phyloP scores from a whole-genome alignment of 2,797 vertebrate genomes.

The Amazona ochrocephala region DNA sequence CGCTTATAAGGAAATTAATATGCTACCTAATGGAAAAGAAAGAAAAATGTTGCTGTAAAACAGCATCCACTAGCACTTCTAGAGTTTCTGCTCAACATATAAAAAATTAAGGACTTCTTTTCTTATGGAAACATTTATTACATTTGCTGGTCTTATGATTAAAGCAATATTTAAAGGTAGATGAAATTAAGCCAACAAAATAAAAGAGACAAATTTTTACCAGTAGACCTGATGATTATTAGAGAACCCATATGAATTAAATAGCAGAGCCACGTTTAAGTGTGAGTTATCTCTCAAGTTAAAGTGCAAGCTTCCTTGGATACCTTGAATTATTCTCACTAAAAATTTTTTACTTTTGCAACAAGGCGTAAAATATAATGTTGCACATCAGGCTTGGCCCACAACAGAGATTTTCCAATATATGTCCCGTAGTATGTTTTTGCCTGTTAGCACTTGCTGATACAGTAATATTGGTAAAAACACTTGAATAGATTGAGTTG shows the following conservation, averaged over 20 bases:
- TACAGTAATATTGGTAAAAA: neutral
- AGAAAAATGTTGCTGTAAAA: neutral
- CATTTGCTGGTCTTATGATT: neutral
- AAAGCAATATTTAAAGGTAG: neutral
- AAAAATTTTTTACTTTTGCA: neutral
- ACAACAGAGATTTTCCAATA: neutral
- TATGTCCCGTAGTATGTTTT: neutral
- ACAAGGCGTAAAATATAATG: neutral
- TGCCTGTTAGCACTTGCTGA: neutral
- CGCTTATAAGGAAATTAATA: fast-evolving
- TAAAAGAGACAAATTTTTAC: neutral
- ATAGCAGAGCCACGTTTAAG: neutral
- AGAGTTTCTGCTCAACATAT: neutral
- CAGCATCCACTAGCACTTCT: neutral
- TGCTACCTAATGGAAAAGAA: neutral
- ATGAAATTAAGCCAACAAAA: neutral
- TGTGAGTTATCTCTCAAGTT: neutral
- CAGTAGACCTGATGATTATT: neutral
- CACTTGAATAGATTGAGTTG: neutral
- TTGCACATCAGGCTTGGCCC: neutral
- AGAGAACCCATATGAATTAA: neutral
- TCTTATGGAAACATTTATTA: neutral
- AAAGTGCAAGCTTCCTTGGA: neutral
- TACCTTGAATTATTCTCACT: neutral
- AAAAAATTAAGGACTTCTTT: fast-evolving